Base-by-base conservation (phyloP, 2,888 invertebrate genomes). In the Agrotis ipsilon region DNA sequence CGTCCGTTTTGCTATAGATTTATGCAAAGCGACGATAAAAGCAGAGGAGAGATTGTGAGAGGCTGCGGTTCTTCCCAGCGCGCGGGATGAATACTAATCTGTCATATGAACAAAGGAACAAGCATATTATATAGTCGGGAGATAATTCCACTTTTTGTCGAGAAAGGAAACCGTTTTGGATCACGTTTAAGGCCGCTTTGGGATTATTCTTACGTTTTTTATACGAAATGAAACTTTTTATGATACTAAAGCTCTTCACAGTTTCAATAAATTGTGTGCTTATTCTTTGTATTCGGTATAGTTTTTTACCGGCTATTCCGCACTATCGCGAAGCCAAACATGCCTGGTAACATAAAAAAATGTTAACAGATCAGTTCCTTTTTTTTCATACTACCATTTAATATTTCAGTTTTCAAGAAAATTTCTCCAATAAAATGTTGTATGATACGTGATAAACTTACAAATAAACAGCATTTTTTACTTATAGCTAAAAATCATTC, bases 71-170 rank as follows among this genome's bases (percentile, higher is more conserved):
- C 61, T 67, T 39, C 19, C 27, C 19, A 11, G 5, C 24, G 21
- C 69, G 52, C 9, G 19, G 39, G n/a, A 54, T 80, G 85, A 74
- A 83, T 83, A 76, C 58, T 85, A 80, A 83, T 70, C 43, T n/a
- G 49, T 43, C 6, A 27, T 19, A 18, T 3, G 75, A 61, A 80
- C 57, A 73, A 80, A 73, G 45, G 57, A 61, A 19, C n/a, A n/a
- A 39, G 16, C 21, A 19, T 19, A 58, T 72, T 52, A 39, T 62
- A 62, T 19, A 58, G 48, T 16, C 48, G 27, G 1, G 19, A 48
- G 58, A 63, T 68, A 19, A 63, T 60, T 21, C 48, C 24, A 45
- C 13, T 58, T 61, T 52, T 52, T 58, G 55, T 62, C 48, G 67
- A 6, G 24, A 77, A 43, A 18, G 13, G 24, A n/a, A 52, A 69